phyloP scores from a whole-genome alignment of 2,113 vertebrate species.

The Hydrolagus affinis region DNA sequence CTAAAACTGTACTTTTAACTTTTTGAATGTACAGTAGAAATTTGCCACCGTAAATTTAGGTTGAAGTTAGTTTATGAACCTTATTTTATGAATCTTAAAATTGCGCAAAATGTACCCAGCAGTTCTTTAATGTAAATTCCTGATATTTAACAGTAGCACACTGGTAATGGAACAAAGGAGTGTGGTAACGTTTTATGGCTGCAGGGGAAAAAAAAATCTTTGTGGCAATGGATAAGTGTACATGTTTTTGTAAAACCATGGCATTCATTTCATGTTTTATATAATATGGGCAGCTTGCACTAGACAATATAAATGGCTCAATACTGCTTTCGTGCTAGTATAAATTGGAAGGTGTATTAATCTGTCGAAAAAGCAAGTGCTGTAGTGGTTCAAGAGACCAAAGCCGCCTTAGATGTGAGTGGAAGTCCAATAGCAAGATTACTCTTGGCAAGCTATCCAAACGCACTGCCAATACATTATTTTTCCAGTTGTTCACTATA shows the following conservation, averaged over 20 bases:
- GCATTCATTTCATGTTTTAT: neutral
- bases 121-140: neutral
- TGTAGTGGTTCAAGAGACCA: neutral
- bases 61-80: no score
- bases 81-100: slow-evolving; percentile 12
- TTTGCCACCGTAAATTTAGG: no score
- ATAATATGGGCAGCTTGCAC: neutral
- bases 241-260: neutral
- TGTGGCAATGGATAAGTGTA: neutral
- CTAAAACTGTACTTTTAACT: no score
- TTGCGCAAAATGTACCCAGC: neutral
- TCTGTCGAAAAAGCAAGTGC: neutral
- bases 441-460: neutral
- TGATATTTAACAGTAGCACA: neutral
- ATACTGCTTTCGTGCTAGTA: neutral
- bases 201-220: neutral
- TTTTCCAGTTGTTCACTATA: neutral
- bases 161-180: neutral
- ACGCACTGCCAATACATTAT: neutral
- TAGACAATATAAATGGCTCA: neutral
- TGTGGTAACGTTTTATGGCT: neutral
- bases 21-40: no score
- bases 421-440: neutral
- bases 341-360: neutral
- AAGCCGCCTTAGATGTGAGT: neutral